Conservation (phyloP, 2,888 invertebrate genomes). For the Mythimna vitellina region DNA sequence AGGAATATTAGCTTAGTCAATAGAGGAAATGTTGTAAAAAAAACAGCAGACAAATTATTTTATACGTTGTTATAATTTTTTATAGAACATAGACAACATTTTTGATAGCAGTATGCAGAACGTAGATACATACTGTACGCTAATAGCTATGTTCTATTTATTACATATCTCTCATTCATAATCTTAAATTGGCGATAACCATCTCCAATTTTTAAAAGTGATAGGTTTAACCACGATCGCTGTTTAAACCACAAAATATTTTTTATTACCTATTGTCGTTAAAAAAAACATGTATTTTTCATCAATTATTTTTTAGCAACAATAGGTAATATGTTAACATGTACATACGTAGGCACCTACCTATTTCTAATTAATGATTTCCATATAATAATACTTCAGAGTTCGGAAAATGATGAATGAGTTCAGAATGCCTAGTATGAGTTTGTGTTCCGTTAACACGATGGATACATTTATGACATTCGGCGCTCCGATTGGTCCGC, state of each 20-base stretch:
- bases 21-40: constrained; percentile 15
- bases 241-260: background rate
- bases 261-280: no score
- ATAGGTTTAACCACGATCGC: background rate
- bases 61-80: constrained; percentile 2
- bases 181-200: constrained; percentile 10
- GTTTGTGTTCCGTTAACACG: no score
- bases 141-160: background rate
- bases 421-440: background rate
- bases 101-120: background rate
- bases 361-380: constrained; percentile 1
- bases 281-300: constrained; percentile 4
- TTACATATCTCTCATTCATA: constrained; percentile 7
- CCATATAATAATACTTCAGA: constrained; percentile 2
- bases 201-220: background rate
- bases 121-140: background rate
- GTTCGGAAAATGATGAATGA: constrained; percentile 19
- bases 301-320: constrained; percentile 3
- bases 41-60: background rate
- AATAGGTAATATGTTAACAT: background rate
- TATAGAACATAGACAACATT: background rate
- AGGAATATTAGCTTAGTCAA: background rate
- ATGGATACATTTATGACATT: no score
- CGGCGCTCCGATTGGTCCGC: no score
- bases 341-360: background rate